Percentiles rank a stretch among this genome's conserved stretches.
Conservation (phyloP, 2,113 vertebrate genomes). For the Caretta caretta region DNA sequence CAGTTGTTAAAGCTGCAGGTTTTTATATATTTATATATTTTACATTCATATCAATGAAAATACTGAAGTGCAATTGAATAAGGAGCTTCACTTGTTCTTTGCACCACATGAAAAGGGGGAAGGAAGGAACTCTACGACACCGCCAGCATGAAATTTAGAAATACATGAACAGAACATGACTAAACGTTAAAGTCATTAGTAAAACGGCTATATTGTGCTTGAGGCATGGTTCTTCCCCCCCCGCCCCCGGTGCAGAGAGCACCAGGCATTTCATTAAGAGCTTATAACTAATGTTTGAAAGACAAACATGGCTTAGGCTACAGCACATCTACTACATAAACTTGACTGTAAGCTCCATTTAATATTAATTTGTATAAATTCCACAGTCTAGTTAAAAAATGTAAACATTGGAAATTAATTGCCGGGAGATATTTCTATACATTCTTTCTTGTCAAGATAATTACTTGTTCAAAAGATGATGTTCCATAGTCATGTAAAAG, state of each 20-base stretch:
- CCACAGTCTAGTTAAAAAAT: conserved; percentile 87
- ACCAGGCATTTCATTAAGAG: conserved; percentile 68
- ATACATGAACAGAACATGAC: conserved; percentile 1
- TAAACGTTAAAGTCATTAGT: conserved; percentile 48
- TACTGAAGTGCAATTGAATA: conserved; percentile 79
- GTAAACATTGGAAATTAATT: conserved; percentile 87
- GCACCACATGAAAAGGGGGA: conserved; percentile 40
- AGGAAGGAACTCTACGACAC: conserved; percentile 37
- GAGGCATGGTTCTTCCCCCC: conserved; percentile 45
- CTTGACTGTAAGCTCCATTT: conserved; percentile 73
- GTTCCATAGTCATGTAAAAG: conserved; percentile 60
- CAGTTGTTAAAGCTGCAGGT: conserved; percentile 91
- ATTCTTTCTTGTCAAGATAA: conserved; percentile 86
- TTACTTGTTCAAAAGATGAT: conserved; percentile 65
- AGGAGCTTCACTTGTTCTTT: conserved; percentile 67
- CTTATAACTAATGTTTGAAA: conserved; percentile 66
- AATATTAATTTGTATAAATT: conserved; percentile 74
- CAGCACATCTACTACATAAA: conserved; percentile 67
- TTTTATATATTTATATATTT: conserved; percentile 88
- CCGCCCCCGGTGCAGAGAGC: conserved; percentile 40
- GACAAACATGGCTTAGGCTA: conserved; percentile 74
- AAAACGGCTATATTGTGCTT: conserved; percentile 65
- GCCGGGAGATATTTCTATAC: conserved; percentile 82
- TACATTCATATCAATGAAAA: conserved; percentile 88
- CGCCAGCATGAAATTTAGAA: conserved; percentile 47